Evolutionary conservation across 2,797 vertebrate species (phyloP).

Genomic region (Falco rusticolus): DNA sequence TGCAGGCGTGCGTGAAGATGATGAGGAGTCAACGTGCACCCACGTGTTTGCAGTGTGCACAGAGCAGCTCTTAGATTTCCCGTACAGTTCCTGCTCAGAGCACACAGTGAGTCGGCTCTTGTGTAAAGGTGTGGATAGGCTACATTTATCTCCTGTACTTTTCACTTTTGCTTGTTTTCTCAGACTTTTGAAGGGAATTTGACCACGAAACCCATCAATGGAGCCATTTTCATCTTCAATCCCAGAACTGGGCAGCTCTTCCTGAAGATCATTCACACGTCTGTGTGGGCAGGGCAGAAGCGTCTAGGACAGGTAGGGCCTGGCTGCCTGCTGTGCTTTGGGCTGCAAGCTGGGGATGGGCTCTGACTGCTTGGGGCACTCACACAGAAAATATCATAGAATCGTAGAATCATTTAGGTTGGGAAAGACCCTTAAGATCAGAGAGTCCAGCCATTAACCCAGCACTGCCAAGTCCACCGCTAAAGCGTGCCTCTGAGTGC

Average conservation of each 20-base stretch:
- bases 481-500: no score
- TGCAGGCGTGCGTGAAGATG: neutral
- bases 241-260: slow-evolving; percentile 98
- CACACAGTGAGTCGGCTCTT: neutral
- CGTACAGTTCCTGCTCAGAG: neutral
- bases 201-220: slow-evolving; percentile 99
- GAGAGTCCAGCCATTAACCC: no score
- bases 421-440: no score
- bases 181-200: slow-evolving; percentile 99
- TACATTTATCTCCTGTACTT: neutral
- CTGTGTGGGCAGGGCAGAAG: slow-evolving; percentile 99
- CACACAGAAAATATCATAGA: neutral
- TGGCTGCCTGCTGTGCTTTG: neutral
- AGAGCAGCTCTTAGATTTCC: neutral
- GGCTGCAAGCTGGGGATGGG: neutral
- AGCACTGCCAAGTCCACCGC: no score
- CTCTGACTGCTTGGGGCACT: neutral
- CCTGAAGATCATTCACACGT: slow-evolving; percentile 99
- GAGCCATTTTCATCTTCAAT: slow-evolving; percentile 99
- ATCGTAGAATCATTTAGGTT: no score
- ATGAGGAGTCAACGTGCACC: fast-evolving
- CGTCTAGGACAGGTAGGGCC: slow-evolving; percentile 93
- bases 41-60: neutral
- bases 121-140: neutral
- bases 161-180: neutral